A percentile compares a stretch with the other conserved stretches of the same genome.
These are phyloP conservation scores for Hippopotamyrus pictus DNA, from an alignment of 2,797 vertebrate species.

Conservation along the genomic window DNA sequence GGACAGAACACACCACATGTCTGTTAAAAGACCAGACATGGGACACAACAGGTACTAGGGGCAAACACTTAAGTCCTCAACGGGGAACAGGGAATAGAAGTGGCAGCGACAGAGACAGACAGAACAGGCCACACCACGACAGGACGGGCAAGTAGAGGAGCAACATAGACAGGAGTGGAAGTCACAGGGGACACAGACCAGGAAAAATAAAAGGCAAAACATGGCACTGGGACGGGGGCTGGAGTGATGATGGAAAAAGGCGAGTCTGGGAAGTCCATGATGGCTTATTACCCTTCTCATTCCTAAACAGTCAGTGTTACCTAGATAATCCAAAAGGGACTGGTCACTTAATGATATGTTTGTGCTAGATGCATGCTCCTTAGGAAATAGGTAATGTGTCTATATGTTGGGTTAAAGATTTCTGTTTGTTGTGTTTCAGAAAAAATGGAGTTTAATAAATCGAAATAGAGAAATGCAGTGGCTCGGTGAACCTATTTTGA, in stretches of 20 bases:
- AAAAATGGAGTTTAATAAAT: not conserved
- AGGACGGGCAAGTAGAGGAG: no score
- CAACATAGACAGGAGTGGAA: no score
- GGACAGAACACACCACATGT: no score
- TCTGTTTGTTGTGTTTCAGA: not conserved
- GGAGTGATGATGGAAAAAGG: no score
- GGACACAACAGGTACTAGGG: no score
- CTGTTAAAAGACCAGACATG: no score
- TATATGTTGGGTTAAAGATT: not conserved
- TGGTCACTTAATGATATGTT: not conserved
- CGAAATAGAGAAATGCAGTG: not conserved
- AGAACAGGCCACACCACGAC: no score
- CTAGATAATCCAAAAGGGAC: not conserved
- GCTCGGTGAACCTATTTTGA: not conserved
- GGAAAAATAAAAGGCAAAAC: not conserved
- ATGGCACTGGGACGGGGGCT: not conserved
- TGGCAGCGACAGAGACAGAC: no score
- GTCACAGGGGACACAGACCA: no score
- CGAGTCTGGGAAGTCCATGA: not conserved
- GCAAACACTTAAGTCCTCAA: no score
- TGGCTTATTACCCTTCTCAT: not conserved
- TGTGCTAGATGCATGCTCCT: not conserved
- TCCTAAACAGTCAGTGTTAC: not conserved
- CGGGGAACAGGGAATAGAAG: no score
- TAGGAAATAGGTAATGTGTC: not conserved